These are phyloP conservation scores for Labia minor DNA, from an alignment of 2,888 invertebrate species.

Conservation along the genomic window DNA sequence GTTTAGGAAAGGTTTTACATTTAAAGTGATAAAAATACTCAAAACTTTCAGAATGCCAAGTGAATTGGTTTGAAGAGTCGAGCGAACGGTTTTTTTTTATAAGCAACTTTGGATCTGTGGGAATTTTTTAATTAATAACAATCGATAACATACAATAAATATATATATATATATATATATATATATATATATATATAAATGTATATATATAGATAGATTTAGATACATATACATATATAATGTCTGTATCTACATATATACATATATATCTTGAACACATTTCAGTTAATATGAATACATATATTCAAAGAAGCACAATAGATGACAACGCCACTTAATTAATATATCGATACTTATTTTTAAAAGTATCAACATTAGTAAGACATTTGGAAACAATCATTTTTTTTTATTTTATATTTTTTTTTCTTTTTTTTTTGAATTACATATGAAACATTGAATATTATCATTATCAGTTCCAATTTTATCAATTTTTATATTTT, in stretches of 20 bases:
- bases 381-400: background rate
- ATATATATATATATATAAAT: background rate
- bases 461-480: no score
- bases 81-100: background rate
- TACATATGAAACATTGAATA: no score
- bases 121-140: background rate
- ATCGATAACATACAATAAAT: background rate
- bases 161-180: background rate
- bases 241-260: background rate
- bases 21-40: background rate
- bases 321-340: background rate
- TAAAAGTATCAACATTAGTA: background rate
- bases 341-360: background rate
- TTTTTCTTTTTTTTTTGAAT: background rate
- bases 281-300: conserved; percentile 5
- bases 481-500: background rate
- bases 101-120: background rate
- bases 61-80: background rate
- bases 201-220: background rate
- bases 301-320: conserved; percentile 2
- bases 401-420: background rate
- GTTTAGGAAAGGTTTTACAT: background rate
- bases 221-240: background rate
- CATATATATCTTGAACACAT: conserved; percentile 8
- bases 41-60: background rate